A percentile compares a stretch with the other conserved stretches of the same genome.
Evolutionary conservation across 2,113 vertebrate species (phyloP).

Genomic region (Cygnus atratus): DNA sequence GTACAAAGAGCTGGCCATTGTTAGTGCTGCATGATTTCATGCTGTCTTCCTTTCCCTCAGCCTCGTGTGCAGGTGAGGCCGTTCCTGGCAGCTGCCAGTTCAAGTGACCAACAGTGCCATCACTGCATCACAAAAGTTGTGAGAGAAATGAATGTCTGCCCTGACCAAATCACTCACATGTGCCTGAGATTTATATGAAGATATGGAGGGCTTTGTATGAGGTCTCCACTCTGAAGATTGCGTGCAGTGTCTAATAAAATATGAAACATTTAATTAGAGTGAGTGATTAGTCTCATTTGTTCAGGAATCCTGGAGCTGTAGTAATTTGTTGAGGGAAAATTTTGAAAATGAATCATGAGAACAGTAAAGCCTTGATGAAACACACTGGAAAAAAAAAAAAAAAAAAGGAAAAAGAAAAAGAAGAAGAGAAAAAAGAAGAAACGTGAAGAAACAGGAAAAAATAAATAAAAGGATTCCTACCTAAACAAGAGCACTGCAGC

Average conservation of each 20-base stretch:
- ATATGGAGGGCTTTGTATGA: neutral
- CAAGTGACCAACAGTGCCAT: neutral
- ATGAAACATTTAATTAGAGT: slow-evolving; percentile 54
- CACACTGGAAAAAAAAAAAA: neutral
- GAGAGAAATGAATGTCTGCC: neutral
- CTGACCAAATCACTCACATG: neutral
- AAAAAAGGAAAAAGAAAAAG: neutral
- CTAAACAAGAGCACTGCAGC: neutral
- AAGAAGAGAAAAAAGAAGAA: too few relatives aligned
- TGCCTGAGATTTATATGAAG: neutral
- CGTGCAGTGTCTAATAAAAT: slow-evolving; percentile 19
- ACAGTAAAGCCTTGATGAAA: neutral
- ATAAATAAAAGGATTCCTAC: neutral
- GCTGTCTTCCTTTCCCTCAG: neutral
- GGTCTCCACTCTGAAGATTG: neutral
- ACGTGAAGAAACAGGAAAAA: neutral
- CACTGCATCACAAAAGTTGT: neutral
- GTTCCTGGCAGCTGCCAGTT: neutral
- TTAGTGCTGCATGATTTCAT: neutral
- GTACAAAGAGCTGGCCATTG: neutral
- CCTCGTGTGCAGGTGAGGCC: neutral
- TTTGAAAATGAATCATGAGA: neutral
- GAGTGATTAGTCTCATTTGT: slow-evolving; percentile 25
- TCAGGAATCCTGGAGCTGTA: neutral
- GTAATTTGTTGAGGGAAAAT: slow-evolving; percentile 30